Evolutionary conservation across 2,888 invertebrate species (phyloP).

Genomic region (Drosophila bunnanda): DNA sequence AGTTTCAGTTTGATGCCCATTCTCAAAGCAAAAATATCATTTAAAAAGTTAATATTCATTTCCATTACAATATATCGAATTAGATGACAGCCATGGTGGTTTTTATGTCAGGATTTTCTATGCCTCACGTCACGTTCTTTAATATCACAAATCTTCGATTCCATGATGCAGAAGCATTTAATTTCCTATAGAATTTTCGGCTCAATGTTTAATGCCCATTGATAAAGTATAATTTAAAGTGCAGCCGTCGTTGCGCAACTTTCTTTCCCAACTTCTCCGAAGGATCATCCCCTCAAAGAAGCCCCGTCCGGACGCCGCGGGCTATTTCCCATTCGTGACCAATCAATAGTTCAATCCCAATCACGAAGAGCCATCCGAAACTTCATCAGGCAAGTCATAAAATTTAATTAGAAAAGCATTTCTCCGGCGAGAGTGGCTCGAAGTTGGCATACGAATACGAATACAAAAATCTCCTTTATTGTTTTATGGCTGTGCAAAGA

Average conservation of each 20-base stretch:
- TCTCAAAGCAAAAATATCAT: neutral
- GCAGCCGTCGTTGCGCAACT: slow-evolving; percentile 20
- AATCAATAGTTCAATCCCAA: slow-evolving; percentile 56
- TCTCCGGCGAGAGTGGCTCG: slow-evolving; percentile 59
- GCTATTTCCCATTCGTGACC: slow-evolving; percentile 32
- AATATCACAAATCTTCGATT: neutral
- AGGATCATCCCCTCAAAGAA: slow-evolving; percentile 25
- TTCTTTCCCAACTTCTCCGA: slow-evolving; percentile 15
- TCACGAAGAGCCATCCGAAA: slow-evolving; percentile 46
- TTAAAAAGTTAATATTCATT: neutral
- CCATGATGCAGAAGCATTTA: neutral
- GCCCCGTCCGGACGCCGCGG: slow-evolving; percentile 3
- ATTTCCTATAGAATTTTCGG: neutral
- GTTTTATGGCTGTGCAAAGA: slow-evolving; percentile 64
- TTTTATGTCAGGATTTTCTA: neutral
- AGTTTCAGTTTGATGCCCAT: neutral
- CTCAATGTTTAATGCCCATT: slow-evolving; percentile 4
- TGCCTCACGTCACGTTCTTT: neutral
- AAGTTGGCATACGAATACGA: slow-evolving; percentile 56
- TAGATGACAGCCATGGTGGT: neutral
- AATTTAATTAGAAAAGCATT: slow-evolving; percentile 76
- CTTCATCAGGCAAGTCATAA: slow-evolving; percentile 67
- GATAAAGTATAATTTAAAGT: slow-evolving; percentile 22
- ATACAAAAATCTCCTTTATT: slow-evolving; percentile 66
- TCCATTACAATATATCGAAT: neutral